A percentile compares a stretch with the other conserved stretches of the same genome.
These are phyloP conservation scores for Meleagris gallopavo DNA, from an alignment of 2,113 vertebrate species.

Conservation along the genomic window DNA sequence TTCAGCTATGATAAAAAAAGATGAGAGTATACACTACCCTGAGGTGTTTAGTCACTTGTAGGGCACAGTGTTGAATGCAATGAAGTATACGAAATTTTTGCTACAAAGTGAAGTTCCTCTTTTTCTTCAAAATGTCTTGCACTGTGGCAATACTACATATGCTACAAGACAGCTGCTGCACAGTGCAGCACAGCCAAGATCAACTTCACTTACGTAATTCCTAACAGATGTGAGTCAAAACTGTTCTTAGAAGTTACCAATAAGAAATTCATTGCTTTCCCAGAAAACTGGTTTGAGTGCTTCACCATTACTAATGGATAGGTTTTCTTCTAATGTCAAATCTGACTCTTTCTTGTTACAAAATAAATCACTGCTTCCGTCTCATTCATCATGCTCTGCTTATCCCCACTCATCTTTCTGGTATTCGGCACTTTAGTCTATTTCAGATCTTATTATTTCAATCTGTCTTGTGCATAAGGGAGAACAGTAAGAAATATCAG, in stretches of 20 bases:
- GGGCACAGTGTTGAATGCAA: not conserved
- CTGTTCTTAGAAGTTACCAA: not conserved
- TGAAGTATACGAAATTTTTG: not conserved
- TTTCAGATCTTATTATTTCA: slow-evolving; percentile 40
- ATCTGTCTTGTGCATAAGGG: not conserved
- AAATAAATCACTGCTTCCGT: slow-evolving; percentile 30
- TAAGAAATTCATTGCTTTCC: not conserved
- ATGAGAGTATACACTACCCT: not conserved
- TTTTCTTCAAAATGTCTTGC: not conserved
- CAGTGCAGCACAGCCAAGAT: not conserved
- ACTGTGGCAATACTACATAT: not conserved
- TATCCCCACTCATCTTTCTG: slow-evolving; percentile 53
- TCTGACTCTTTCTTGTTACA: not conserved
- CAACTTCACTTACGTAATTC: not conserved
- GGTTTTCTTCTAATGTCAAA: not conserved
- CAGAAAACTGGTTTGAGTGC: not conserved
- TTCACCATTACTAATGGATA: slow-evolving; percentile 9
- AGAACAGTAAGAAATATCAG: no score
- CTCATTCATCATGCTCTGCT: slow-evolving; percentile 32
- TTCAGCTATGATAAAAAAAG: not conserved
- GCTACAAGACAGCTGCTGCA: slow-evolving; percentile 18
- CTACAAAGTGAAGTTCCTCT: not conserved
- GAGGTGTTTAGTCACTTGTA: not conserved
- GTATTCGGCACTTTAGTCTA: slow-evolving; percentile 6
- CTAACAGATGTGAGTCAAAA: slow-evolving; percentile 13